phyloP scores from a whole-genome alignment of 1,140 invertebrate species.

The Drosophila nannoptera region DNA sequence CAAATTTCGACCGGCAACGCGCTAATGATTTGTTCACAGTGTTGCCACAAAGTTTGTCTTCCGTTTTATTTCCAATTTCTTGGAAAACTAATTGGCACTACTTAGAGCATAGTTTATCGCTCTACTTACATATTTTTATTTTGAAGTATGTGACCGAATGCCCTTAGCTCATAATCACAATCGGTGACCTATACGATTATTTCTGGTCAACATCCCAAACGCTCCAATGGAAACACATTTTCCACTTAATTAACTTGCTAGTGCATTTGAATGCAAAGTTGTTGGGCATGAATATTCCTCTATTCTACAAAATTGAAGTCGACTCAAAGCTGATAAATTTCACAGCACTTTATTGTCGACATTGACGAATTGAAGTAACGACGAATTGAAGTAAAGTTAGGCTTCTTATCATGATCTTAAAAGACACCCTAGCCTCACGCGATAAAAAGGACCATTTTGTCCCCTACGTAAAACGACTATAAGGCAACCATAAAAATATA shows the following conservation, averaged over 20 bases:
- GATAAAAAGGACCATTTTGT: conserved; percentile 15
- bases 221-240: neutral
- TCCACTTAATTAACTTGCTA: neutral
- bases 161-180: neutral
- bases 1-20: neutral
- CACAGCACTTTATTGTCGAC: conserved; percentile 19
- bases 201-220: neutral
- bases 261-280: neutral
- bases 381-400: conserved; percentile 17
- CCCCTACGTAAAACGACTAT: neutral
- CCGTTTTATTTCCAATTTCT: no score
- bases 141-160: neutral
- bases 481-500: conserved; percentile 39
- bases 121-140: neutral
- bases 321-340: conserved; percentile 14
- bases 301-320: conserved; percentile 5
- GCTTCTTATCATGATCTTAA: conserved; percentile 35
- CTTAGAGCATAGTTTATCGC: neutral
- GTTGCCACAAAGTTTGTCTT: conserved; percentile 2
- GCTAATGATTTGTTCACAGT: neutral
- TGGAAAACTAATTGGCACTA: no score
- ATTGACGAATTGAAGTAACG: conserved; percentile 12
- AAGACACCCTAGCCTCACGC: neutral
- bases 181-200: neutral
- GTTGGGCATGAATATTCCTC: neutral